phyloP scores from a whole-genome alignment of 1,140 invertebrate genomes.

The Pseudomyrmex pallidus region DNA sequence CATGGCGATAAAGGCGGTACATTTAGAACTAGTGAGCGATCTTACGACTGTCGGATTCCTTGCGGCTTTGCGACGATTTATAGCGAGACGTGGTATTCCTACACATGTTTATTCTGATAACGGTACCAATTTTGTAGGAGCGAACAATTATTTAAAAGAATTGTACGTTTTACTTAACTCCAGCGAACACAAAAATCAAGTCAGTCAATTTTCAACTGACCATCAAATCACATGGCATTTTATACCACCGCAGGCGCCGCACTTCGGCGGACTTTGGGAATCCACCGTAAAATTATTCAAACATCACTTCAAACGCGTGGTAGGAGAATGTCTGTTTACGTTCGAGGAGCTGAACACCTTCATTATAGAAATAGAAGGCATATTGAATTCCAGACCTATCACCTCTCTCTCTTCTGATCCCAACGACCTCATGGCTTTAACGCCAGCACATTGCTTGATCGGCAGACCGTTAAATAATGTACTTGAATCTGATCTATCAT shows the following conservation, averaged over 20 bases:
- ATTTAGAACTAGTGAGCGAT: slow-evolving; percentile 11
- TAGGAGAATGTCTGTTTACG: not conserved
- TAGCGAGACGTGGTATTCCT: slow-evolving; percentile 43
- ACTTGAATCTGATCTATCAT: not conserved
- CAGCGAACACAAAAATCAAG: too few species aligned
- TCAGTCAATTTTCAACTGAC: too few species aligned
- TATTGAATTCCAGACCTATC: not conserved
- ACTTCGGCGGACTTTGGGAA: slow-evolving; percentile 13
- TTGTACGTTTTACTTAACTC: too few species aligned
- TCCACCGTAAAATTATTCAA: not conserved
- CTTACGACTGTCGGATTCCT: slow-evolving; percentile 74
- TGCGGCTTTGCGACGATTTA: slow-evolving; percentile 74
- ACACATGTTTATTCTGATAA: too few species aligned
- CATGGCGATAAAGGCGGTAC: not conserved
- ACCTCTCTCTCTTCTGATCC: not conserved
- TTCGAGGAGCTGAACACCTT: not conserved
- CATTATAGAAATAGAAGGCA: not conserved
- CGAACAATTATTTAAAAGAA: too few species aligned
- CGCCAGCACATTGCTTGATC: not conserved
- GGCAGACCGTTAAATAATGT: not conserved
- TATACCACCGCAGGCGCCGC: too few species aligned
- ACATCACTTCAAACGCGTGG: not conserved
- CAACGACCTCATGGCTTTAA: not conserved
- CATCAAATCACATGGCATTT: too few species aligned
- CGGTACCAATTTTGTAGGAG: too few species aligned